phyloP scores from a whole-genome alignment of 1,140 invertebrate species.

The Condylostylus longicornis region DNA sequence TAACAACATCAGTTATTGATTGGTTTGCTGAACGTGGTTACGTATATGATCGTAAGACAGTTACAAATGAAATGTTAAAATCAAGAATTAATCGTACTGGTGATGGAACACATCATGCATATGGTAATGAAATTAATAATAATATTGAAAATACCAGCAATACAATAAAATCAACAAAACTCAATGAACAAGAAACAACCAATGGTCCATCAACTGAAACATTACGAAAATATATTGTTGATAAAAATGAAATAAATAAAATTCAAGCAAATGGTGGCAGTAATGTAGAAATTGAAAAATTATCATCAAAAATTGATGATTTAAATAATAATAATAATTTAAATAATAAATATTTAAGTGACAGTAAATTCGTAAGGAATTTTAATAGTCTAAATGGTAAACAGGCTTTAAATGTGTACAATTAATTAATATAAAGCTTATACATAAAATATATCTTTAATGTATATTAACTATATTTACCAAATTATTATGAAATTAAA shows the following conservation, averaged over 20 bases:
- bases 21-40: constrained; percentile 33
- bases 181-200: not conserved
- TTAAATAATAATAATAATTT: too few species aligned
- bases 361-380: too few species aligned
- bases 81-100: constrained; percentile 5
- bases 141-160: not conserved
- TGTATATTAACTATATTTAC: too few species aligned
- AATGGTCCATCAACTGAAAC: not conserved
- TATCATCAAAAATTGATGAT: too few species aligned
- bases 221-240: not conserved
- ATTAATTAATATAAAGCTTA: too few species aligned
- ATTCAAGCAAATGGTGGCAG: too few species aligned
- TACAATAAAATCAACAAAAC: not conserved
- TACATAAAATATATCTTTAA: too few species aligned
- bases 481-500: too few species aligned
- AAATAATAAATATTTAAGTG: too few species aligned
- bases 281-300: too few species aligned
- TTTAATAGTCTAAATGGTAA: too few species aligned
- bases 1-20: constrained; percentile 36
- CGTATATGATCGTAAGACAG: constrained; percentile 49
- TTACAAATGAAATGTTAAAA: constrained; percentile 32
- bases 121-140: not conserved
- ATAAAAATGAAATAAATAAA: not conserved
- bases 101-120: constrained; percentile 1
- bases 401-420: too few species aligned